phyloP scores from a whole-genome alignment of 2,797 vertebrate genomes.

The Lateolabrax maculatus region DNA sequence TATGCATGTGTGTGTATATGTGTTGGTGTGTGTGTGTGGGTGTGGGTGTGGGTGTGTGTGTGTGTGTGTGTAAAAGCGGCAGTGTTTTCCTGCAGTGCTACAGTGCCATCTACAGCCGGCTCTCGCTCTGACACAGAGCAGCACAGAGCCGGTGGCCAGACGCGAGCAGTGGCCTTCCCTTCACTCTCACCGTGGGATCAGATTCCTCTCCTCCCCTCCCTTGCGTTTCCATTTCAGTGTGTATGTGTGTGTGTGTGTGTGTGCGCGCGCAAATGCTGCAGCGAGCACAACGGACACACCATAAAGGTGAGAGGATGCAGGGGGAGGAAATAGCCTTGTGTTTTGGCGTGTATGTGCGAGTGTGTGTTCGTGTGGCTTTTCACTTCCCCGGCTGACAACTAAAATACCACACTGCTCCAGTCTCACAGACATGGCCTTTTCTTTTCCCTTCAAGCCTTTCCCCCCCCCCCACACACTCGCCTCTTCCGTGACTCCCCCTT shows the following conservation, averaged over 20 bases:
- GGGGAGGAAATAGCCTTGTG: constrained; percentile 58
- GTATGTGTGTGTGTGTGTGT: constrained; percentile 10
- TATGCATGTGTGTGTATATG: background rate
- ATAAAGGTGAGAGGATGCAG: constrained; percentile 69
- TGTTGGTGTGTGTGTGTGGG: background rate
- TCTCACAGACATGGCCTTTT: constrained; percentile 69
- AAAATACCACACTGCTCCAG: constrained; percentile 66
- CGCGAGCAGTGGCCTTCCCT: constrained; percentile 63
- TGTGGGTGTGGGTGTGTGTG: background rate
- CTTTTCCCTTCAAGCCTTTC: constrained; percentile 50
- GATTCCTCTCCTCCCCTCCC: constrained; percentile 43
- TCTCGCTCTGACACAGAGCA: background rate
- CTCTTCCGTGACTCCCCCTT: background rate
- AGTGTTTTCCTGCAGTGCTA: constrained; percentile 66
- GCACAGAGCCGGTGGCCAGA: constrained; percentile 56
- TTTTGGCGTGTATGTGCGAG: constrained; percentile 23
- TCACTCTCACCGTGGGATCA: constrained; percentile 70
- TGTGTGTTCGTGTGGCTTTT: constrained; percentile 47
- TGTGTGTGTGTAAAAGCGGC: too few relatives aligned
- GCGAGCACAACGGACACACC: constrained; percentile 43
- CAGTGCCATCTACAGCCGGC: constrained; percentile 81
- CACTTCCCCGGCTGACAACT: constrained; percentile 70
- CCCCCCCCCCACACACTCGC: background rate
- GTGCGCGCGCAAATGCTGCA: constrained; percentile 22
- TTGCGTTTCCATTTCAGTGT: background rate